Percentiles rank a stretch among this genome's conserved stretches.
These are phyloP conservation scores for Microtus montanus DNA, from an alignment of 2,113 vertebrate species.

Conservation along the genomic window DNA sequence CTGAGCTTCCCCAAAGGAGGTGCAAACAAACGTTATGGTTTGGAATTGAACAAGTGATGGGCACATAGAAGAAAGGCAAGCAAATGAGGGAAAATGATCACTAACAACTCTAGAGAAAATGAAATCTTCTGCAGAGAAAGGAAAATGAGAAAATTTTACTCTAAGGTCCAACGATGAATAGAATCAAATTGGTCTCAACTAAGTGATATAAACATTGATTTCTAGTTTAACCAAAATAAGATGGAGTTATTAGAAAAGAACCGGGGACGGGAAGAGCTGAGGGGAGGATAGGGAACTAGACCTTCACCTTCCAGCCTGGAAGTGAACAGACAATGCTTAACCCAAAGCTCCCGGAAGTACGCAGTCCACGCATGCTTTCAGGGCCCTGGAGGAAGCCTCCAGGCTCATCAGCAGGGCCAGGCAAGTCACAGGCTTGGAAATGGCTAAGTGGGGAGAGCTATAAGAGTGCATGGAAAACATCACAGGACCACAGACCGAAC, in stretches of 20 bases:
- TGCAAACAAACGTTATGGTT: not conserved
- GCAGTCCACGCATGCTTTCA: fast-evolving
- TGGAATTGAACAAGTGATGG: not conserved
- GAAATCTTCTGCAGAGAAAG: not conserved
- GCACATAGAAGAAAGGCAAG: not conserved
- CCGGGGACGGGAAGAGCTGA: not conserved
- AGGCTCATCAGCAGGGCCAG: not conserved
- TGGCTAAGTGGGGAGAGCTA: not conserved
- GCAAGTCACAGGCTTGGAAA: not conserved
- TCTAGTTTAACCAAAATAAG: not conserved
- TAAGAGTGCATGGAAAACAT: not conserved
- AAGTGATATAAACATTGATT: not conserved
- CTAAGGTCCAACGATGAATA: not conserved
- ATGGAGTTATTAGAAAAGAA: not conserved
- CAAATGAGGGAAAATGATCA: not conserved
- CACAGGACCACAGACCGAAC: fast-evolving
- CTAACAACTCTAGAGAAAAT: not conserved
- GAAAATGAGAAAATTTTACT: not conserved
- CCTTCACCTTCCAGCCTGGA: not conserved
- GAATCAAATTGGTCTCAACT: not conserved
- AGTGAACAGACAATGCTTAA: fast-evolving
- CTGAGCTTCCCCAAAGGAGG: not conserved
- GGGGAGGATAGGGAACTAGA: too few relatives aligned
- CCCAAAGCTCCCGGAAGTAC: too few relatives aligned
- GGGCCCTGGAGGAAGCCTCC: not conserved